phyloP scores from a whole-genome alignment of 2,797 vertebrate genomes.

The Hippoglossus hippoglossus region DNA sequence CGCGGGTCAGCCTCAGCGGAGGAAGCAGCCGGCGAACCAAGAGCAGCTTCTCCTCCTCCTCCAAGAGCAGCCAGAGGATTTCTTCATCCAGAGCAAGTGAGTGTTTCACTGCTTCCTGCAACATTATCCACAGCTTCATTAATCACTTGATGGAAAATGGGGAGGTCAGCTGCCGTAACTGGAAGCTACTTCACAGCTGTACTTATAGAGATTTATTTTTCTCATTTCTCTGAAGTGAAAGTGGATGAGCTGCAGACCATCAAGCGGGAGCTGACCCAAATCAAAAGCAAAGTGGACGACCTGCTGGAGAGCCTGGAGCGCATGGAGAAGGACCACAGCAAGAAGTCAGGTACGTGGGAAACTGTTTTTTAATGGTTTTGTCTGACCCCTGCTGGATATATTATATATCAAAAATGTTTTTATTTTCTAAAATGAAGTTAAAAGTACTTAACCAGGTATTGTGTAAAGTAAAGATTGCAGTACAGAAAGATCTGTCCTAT shows the following conservation, averaged over 20 bases:
- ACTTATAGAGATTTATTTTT: neutral
- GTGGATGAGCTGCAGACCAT: slow-evolving; percentile 91
- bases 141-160: too few relatives aligned
- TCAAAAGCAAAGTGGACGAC: slow-evolving; percentile 94
- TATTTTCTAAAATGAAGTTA: too few relatives aligned
- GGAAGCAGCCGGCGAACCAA: slow-evolving; percentile 88
- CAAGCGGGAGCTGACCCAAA: slow-evolving; percentile 91
- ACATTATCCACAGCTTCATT: too few relatives aligned
- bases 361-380: neutral
- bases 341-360: slow-evolving; percentile 83
- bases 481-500: too few relatives aligned
- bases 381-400: too few relatives aligned
- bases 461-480: too few relatives aligned
- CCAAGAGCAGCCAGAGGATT: slow-evolving; percentile 90
- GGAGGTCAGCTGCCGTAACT: too few relatives aligned
- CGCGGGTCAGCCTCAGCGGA: slow-evolving; percentile 89
- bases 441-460: too few relatives aligned
- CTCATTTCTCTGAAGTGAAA: slow-evolving; percentile 81
- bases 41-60: slow-evolving; percentile 91
- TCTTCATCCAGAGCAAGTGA: slow-evolving; percentile 88
- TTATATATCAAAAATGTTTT: too few relatives aligned
- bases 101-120: slow-evolving; percentile 12
- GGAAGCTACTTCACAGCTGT: too few relatives aligned
- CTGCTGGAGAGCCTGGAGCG: slow-evolving; percentile 91
- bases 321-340: slow-evolving; percentile 92